These are phyloP conservation scores for Pelecanus crispus DNA, from an alignment of 2,113 vertebrate genomes.

Conservation along the genomic window DNA sequence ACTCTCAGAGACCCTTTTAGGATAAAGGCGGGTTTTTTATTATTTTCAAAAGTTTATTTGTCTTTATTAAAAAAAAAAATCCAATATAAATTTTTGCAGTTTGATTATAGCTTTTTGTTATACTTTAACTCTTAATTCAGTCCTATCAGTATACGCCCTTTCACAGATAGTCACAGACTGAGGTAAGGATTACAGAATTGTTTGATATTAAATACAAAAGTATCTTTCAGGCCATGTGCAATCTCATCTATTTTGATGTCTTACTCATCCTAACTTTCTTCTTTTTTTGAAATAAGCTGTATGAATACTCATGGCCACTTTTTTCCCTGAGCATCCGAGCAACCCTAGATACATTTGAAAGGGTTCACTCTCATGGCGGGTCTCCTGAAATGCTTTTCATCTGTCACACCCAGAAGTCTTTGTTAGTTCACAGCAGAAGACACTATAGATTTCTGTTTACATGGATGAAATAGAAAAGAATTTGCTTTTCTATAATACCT, in stretches of 20 bases:
- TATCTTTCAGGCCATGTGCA: not conserved
- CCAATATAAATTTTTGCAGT: not conserved
- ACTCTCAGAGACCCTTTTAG: not conserved
- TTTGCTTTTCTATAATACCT: conserved; percentile 22
- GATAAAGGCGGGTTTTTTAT: not conserved
- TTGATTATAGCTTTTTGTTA: not conserved
- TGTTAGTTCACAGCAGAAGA: conserved; percentile 36
- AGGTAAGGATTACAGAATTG: not conserved
- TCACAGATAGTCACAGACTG: not conserved
- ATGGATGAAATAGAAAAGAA: conserved; percentile 10
- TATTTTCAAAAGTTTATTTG: not conserved
- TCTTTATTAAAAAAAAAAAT: not conserved
- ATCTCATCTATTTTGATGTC: not conserved
- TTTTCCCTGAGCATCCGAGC: conserved; percentile 4
- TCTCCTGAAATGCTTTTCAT: conserved; percentile 36
- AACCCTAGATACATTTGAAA: conserved; percentile 15
- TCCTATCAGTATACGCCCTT: not conserved
- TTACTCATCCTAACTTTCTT: not conserved
- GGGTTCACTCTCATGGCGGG: not conserved
- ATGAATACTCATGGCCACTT: not conserved
- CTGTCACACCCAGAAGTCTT: conserved; percentile 24
- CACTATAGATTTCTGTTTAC: conserved; percentile 56
- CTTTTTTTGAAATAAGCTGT: not conserved
- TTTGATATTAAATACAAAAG: not conserved
- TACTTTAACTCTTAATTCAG: not conserved